Evolutionary conservation across 1,140 invertebrate species (phyloP).

Genomic region (Tetramorium parvispinum): DNA sequence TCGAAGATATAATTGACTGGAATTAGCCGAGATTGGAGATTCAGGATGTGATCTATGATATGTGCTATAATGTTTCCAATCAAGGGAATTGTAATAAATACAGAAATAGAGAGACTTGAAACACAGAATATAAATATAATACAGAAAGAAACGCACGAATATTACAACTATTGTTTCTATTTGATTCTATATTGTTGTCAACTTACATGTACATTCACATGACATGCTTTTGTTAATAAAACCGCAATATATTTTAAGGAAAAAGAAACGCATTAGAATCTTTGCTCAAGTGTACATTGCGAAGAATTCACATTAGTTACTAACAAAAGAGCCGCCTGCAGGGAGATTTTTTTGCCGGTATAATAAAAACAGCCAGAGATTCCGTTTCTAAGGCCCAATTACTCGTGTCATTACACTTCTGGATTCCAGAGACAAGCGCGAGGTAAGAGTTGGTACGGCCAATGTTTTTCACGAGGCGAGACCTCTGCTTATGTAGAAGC

Average conservation of each 20-base stretch:
- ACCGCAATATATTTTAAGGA: conserved; percentile 25
- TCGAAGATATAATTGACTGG: conserved; percentile 69
- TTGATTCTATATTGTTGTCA: not conserved
- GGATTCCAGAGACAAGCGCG: conserved; percentile 72
- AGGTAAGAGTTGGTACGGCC: conserved; percentile 60
- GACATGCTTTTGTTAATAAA: not conserved
- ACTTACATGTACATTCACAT: not conserved
- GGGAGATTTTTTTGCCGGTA: conserved; percentile 37
- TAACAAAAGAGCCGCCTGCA: conserved; percentile 72
- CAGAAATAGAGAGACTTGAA: not conserved
- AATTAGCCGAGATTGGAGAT: conserved; percentile 51
- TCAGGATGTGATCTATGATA: conserved; percentile 42
- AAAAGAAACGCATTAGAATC: conserved; percentile 53
- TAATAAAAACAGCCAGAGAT: conserved; percentile 66
- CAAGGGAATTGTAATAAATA: not conserved
- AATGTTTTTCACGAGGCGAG: conserved; percentile 58
- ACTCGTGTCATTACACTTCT: conserved; percentile 76
- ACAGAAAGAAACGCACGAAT: not conserved
- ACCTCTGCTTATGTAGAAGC: conserved; percentile 72
- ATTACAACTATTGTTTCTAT: not conserved
- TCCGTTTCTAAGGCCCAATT: conserved; percentile 76
- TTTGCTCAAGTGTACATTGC: conserved; percentile 45
- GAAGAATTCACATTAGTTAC: conserved; percentile 71
- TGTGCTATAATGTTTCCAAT: not conserved
- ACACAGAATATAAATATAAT: not conserved